phyloP scores from a whole-genome alignment of 2,113 vertebrate genomes.

The Mustela nigripes region DNA sequence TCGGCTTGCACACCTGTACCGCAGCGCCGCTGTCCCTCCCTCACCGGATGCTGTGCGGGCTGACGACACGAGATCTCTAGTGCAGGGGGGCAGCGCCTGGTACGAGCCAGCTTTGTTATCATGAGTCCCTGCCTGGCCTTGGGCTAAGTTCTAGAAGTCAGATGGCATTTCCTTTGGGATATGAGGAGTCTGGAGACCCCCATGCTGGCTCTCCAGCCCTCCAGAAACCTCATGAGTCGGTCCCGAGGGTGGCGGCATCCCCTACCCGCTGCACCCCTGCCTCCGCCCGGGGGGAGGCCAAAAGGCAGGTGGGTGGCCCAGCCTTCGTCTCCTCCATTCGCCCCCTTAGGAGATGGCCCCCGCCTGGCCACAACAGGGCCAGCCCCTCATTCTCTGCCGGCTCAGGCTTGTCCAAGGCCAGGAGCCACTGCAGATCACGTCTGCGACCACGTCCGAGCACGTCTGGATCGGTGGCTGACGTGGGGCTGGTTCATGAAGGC shows the following conservation, averaged over 20 bases:
- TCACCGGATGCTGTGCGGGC: rapidly evolving
- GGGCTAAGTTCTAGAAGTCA: neutral
- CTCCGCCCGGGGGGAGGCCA: neutral
- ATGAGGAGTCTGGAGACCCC: neutral
- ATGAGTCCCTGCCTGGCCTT: neutral
- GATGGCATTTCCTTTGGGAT: neutral
- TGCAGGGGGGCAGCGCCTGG: neutral
- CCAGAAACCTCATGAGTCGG: neutral
- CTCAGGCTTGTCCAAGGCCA: neutral
- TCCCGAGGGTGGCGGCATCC: neutral
- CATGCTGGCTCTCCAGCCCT: neutral
- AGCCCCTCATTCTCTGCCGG: neutral
- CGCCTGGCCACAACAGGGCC: no score
- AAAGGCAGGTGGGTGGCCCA: neutral
- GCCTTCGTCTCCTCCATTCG: neutral
- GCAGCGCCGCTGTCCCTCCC: neutral
- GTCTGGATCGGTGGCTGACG: neutral
- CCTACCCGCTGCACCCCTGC: rapidly evolving
- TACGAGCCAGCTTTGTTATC: neutral
- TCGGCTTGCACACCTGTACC: neutral
- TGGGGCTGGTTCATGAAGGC: neutral
- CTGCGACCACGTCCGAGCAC: no score
- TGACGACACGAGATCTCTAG: no score
- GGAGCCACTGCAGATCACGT: neutral
- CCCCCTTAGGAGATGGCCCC: no score